Evolutionary conservation across 92 coral and sea anemone genomes (phyloP), one percentile per base, ranked within the genome.

Genomic region (Montipora capitata): DNA sequence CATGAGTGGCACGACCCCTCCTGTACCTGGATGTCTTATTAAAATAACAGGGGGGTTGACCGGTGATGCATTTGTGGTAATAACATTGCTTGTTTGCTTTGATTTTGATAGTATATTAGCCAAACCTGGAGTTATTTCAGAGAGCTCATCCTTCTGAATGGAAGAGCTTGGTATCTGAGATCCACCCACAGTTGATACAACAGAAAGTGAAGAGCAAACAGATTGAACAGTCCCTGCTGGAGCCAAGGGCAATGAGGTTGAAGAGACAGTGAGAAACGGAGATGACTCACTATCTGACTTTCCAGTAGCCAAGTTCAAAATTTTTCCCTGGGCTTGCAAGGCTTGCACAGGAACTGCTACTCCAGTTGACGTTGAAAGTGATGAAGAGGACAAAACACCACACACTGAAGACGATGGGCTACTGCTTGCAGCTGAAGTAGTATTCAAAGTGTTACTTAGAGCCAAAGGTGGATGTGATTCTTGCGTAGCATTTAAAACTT

Each of bases 1-100:
- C 10, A 71, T 16, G 3, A 83, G 9, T 3, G 87, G 87, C 11
- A 83, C 40, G 39, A 83, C 79, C 80, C 79, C 87, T 59, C 87
- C 87, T 27, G 87, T 7, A 9, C 70, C 87, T 20, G 79, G 45
- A 43, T 15, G 79, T 43, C 59, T 68, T 44, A 83, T 44, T 13
- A 83, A 16, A 42, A 83, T 15, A 58, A 83, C 87, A 43, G 79
- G 71, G 72, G 78, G 17, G 64, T 45, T 45, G 15, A 41, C 39
- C 2, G 81, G 38, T n/a, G 74, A 45, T 64, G 84, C 64, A 79
- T 42, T 79, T 64, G 84, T 65, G 14, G 84, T 79, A 20, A 54
- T 27, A 68, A 45, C 63, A 4, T 64, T 72, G 44, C 63, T 45
- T 64, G 20, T 14, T 68, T 43, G 58, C 62, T 64, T 65, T 4